Base-by-base conservation (phyloP, 2,113 vertebrate species). In the Crotophaga sulcirostris region DNA sequence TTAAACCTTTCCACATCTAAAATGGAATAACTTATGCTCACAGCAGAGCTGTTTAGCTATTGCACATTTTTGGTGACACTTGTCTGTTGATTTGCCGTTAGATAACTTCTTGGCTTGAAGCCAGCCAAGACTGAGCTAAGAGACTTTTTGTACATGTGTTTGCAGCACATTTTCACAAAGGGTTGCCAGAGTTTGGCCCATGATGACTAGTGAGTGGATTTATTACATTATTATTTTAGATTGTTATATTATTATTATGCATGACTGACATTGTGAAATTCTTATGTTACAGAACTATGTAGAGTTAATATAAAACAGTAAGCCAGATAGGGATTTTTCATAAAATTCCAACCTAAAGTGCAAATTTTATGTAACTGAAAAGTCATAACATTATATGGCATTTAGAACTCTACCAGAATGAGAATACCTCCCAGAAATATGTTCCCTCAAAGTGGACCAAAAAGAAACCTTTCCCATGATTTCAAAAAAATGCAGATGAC, bases 191-290 rank as follows among this genome's bases (percentile, higher is more conserved):
- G 75, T 92, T 85, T 93, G 79, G 94, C 82, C 93, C 82, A 96
- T 20, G 90, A 95, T 94, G 96, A 95, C 93, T 96, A 90, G 94
- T 74, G 88, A 96, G 88, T 90, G 92, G 95, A 96, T 97, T 96
- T 96, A 96, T 96, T 96, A 81, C 94, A 84, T 96, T 96, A 91
- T 97, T 97, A 96, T 95, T 96, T 95, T 86, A 93, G 90, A 94
- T 93, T 70, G 90, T 86, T 97, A 91, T 96, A 93, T 95, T 96
- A 94, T 96, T 97, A 92, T 90, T 95, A 95, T 96, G 95, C 93
- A 97, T 97, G 95, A 96, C 94, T 97, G 95, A 97, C 94, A 84
- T 93, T 0, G 75, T 94, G 92, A 94, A 93, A 93, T 96, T 91
- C 90, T 96, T 91, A 93, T 26, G 63, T 90, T 93, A 77, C 85